Percentiles rank a stretch among this genome's conserved stretches.
These are phyloP conservation scores for Allolobophora icterica DNA, from an alignment of 2,888 invertebrate species.

Conservation along the genomic window DNA sequence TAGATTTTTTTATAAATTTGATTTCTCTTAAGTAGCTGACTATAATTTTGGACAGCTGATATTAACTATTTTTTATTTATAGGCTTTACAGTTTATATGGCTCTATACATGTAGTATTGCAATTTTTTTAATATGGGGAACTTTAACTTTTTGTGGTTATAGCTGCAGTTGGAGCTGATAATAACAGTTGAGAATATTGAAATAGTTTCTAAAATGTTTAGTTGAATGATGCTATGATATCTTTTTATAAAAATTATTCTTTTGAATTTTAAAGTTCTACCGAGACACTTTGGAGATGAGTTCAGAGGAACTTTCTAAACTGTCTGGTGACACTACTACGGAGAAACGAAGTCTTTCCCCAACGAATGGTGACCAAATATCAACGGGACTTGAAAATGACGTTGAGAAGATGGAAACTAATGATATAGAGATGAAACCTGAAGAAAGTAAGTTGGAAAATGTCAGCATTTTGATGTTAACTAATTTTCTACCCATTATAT, in stretches of 20 bases:
- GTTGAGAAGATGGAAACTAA: slow-evolving; percentile 8
- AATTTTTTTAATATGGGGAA: not conserved
- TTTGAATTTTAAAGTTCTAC: slow-evolving; percentile 74
- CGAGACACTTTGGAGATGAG: slow-evolving; percentile 84
- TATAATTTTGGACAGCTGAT: not conserved
- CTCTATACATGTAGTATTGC: not conserved
- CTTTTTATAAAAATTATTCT: not conserved
- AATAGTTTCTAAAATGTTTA: no score
- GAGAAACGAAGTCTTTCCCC: slow-evolving; percentile 31
- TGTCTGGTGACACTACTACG: not conserved
- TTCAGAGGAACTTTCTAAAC: slow-evolving; percentile 31
- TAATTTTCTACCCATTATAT: not conserved
- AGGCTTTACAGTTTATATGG: not conserved
- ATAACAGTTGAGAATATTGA: no score
- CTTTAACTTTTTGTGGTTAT: not conserved
- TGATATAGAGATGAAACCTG: not conserved
- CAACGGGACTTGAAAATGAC: not conserved
- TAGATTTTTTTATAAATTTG: no score
- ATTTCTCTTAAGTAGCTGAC: no score
- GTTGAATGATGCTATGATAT: not conserved
- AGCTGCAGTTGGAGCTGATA: not conserved
- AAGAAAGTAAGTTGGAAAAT: not conserved
- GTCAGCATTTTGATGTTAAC: not conserved
- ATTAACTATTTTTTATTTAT: not conserved
- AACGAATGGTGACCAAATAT: not conserved